Base-by-base conservation (phyloP, 2,797 vertebrate species). In the Chrosomus eos region DNA sequence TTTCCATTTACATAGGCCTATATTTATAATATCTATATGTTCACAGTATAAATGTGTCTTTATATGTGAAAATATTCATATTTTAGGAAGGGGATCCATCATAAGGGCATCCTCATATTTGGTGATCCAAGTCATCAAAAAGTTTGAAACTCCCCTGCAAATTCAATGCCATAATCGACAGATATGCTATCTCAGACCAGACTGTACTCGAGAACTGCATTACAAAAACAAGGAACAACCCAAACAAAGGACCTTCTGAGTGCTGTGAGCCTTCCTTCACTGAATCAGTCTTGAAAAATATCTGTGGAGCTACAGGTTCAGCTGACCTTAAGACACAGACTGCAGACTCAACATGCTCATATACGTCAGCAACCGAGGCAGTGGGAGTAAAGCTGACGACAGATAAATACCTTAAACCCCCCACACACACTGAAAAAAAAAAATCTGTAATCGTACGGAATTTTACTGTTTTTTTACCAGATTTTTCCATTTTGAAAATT, bases 331-430 rank as follows among this genome's bases (percentile, higher is more conserved):
- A 84, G 40, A 86, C 85, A 84, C 79, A 82, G 23, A 77, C 80
- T 89, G 85, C 68, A 87, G 74, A 90, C 90, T 91, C 87, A 91
- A 91, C 89, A 91, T 87, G 85, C 74, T 88, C 76, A 70, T 11
- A 84, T 11, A 84, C 83, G 81, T 85, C 55, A 87, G 73, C 28
- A 51, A 68, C n/a, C 16, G 2, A 55, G 85, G 31, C 51, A 13
- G 86, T 80, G 66, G 79, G 75, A 85, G 68, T 68, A 70, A 85
- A 76, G 45, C 84, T 40, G 84, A 83, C 85, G 89, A 85, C 72
- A 84, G 68, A 81, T 33, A 64, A 80, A 82, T 64, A 74, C 70
- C 77, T 74, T 74, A 78, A n/a, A n/a, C n/a, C n/a, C n/a, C n/a
- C n/a, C n/a, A n/a, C n/a, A n/a, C n/a, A n/a, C n/a, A n/a, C n/a